Conservation (phyloP, 2,797 vertebrate species). For the Euthynnus affinis region DNA sequence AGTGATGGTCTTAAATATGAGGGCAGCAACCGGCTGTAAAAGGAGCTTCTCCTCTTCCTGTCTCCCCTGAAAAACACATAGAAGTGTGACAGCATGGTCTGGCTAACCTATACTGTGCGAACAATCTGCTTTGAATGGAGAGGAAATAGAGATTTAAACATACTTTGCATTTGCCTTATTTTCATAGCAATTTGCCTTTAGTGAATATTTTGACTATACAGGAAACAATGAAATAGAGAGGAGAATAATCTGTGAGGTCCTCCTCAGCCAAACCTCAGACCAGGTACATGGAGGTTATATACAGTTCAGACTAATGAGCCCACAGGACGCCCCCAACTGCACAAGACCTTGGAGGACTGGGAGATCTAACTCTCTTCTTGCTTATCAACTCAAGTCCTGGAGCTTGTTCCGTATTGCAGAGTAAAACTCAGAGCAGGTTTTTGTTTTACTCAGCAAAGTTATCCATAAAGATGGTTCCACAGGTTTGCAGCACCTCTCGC, state of each 20-base stretch:
- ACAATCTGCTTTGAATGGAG: conserved; percentile 27
- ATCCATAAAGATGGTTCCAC: not conserved
- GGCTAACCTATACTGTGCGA: not conserved
- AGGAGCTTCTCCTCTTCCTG: not conserved
- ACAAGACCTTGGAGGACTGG: not conserved
- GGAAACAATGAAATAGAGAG: not conserved
- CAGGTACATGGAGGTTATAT: not conserved
- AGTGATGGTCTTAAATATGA: not conserved
- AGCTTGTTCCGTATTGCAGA: not conserved
- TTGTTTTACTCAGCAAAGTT: not conserved
- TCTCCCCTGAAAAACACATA: not conserved
- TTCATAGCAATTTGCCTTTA: not conserved
- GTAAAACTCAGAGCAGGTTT: not conserved
- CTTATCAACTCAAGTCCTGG: conserved; percentile 14
- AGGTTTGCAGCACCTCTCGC: not conserved
- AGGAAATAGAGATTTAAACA: not conserved
- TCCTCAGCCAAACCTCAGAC: no score
- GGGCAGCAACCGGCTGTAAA: conserved; percentile 5
- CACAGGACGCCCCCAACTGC: conserved; percentile 4
- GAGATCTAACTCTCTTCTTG: conserved; percentile 5
- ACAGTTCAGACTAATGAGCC: conserved; percentile 13
- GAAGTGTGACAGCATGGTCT: not conserved
- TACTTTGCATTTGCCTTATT: conserved; percentile 10
- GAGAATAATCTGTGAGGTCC: not conserved
- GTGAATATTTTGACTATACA: conserved; percentile 21